phyloP scores from a whole-genome alignment of 2,113 vertebrate species.

The Tympanuchus pallidicinctus region DNA sequence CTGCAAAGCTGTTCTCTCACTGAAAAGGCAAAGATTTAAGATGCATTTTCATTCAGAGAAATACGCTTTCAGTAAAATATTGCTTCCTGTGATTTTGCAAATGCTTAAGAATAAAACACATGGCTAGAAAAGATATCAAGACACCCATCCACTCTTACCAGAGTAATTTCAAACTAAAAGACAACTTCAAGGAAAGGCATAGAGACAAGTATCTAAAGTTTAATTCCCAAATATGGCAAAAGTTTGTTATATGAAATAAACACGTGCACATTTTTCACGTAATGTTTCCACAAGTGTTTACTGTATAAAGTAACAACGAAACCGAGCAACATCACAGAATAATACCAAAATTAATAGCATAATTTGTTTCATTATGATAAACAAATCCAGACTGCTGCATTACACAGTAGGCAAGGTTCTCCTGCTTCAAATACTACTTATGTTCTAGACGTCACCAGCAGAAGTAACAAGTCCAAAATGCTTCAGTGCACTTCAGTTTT shows the following conservation, averaged over 20 bases:
- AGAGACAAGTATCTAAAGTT: background rate
- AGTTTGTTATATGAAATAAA: background rate
- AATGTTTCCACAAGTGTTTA: background rate
- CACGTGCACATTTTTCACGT: background rate
- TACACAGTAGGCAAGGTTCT: background rate
- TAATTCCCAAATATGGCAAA: background rate
- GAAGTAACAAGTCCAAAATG: background rate
- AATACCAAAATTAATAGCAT: background rate
- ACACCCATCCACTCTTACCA: background rate
- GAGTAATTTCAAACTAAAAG: background rate
- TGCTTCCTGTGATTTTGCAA: background rate
- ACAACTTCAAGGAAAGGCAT: background rate
- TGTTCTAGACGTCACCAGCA: background rate
- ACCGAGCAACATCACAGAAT: background rate
- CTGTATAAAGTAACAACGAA: background rate
- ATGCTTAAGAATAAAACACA: background rate
- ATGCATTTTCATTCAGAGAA: constrained; percentile 25
- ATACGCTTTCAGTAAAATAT: background rate
- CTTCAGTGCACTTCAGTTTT: background rate
- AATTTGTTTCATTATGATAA: background rate
- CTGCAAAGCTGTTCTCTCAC: constrained; percentile 37
- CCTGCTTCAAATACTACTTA: background rate
- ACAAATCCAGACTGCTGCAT: background rate
- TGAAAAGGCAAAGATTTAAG: constrained; percentile 43
- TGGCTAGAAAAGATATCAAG: background rate